A percentile compares a stretch with the other conserved stretches of the same genome.
phyloP scores from a whole-genome alignment of 2,797 vertebrate genomes.

The Silurus lanzhouensis region DNA sequence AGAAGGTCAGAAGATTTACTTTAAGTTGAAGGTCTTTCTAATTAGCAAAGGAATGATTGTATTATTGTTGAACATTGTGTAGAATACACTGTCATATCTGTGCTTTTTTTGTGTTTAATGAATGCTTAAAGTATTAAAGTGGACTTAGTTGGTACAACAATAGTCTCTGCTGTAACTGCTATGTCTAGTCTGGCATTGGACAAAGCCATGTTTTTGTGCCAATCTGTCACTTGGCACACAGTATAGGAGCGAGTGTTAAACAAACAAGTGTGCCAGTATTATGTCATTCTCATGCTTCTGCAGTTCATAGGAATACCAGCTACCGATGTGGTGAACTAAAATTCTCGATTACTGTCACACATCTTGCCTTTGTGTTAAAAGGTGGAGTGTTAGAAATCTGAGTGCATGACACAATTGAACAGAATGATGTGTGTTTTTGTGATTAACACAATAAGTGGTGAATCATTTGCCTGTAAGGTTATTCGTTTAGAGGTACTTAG shows the following conservation, averaged over 20 bases:
- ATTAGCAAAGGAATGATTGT: neutral
- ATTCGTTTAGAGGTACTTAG: neutral
- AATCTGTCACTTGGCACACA: constrained; percentile 15
- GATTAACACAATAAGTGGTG: constrained; percentile 15
- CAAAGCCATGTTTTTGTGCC: constrained; percentile 45
- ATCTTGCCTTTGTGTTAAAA: constrained; percentile 25
- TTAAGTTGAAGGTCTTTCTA: neutral
- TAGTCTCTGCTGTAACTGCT: constrained; percentile 18
- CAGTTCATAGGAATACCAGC: constrained; percentile 29
- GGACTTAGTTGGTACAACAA: neutral
- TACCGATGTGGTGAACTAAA: constrained; percentile 20
- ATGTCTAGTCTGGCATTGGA: constrained; percentile 16
- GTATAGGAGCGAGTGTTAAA: constrained; percentile 36
- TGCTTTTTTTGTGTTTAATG: neutral
- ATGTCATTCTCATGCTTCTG: constrained; percentile 17
- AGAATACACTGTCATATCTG: neutral
- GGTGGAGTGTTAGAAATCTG: constrained; percentile 16
- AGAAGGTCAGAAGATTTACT: neutral
- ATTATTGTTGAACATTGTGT: neutral
- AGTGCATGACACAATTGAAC: constrained; percentile 11
- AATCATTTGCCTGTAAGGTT: constrained; percentile 1
- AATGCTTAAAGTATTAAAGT: neutral
- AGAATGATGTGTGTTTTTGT: constrained; percentile 26
- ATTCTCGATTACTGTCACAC: constrained; percentile 3
- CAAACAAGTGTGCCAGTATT: constrained; percentile 44